Conservation (phyloP, 2,888 invertebrate genomes). For the Drosophila tanythrix region DNA sequence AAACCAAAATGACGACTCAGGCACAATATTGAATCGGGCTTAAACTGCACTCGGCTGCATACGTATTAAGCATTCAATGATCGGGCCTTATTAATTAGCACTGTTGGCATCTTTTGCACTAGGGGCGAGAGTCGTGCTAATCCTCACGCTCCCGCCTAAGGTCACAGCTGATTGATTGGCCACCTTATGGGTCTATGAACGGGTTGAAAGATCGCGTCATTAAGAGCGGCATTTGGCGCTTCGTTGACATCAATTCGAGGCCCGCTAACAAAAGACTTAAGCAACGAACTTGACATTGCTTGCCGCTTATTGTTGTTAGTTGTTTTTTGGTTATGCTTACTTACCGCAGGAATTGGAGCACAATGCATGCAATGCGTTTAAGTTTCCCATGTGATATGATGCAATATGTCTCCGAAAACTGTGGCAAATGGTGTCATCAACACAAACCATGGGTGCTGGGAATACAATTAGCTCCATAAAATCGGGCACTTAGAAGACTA, state of each 20-base stretch:
- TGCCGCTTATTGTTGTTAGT: slow-evolving; percentile 10
- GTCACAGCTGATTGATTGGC: slow-evolving; percentile 51
- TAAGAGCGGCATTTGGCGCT: slow-evolving; percentile 19
- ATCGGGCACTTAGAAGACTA: slow-evolving; percentile 10
- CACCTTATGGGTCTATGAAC: slow-evolving; percentile 41
- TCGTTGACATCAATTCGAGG: slow-evolving; percentile 52
- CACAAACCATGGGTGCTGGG: slow-evolving; percentile 1
- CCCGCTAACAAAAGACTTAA: slow-evolving; percentile 53
- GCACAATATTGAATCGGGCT: slow-evolving; percentile 8
- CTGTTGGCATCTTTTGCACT: slow-evolving; percentile 27
- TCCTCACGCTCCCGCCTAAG: neutral
- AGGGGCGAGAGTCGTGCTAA: slow-evolving; percentile 15
- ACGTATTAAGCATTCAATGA: slow-evolving; percentile 21
- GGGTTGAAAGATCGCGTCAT: slow-evolving; percentile 27
- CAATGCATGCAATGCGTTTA: slow-evolving; percentile 38
- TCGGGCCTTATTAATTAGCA: slow-evolving; percentile 43
- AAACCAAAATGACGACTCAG: slow-evolving; percentile 21
- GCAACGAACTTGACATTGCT: slow-evolving; percentile 69
- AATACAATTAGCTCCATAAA: slow-evolving; percentile 6
- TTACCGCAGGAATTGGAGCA: slow-evolving; percentile 61
- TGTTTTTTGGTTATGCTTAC: slow-evolving; percentile 32
- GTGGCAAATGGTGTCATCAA: slow-evolving; percentile 27
- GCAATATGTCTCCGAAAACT: slow-evolving; percentile 24
- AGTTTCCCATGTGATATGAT: slow-evolving; percentile 27
- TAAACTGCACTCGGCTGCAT: slow-evolving; percentile 34